Conservation (phyloP, 2,797 vertebrate species). For the Acipenser oxyrinchus region DNA sequence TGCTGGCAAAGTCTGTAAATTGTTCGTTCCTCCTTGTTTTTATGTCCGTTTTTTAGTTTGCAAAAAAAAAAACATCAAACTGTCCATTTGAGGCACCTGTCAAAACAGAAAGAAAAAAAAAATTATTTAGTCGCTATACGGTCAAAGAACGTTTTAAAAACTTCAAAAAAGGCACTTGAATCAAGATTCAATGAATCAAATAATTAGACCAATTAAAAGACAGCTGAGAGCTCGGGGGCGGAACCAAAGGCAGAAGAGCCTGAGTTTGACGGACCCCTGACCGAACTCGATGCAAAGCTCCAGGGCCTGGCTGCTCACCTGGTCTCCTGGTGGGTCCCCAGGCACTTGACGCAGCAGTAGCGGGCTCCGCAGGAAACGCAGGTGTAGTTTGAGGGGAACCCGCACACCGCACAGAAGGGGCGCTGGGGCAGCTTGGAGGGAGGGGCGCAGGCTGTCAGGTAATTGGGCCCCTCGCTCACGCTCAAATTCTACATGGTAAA, state of each 20-base stretch:
- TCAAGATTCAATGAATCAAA: background rate
- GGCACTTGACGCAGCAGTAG: slow-evolving; percentile 68
- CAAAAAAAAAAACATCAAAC: slow-evolving; percentile 31
- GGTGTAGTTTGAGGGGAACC: slow-evolving; percentile 73
- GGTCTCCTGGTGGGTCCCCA: slow-evolving; percentile 71
- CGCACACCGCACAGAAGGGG: slow-evolving; percentile 74
- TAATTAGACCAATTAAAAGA: background rate
- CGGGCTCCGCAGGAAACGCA: slow-evolving; percentile 73
- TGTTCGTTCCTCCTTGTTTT: too few species aligned
- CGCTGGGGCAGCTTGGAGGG: slow-evolving; percentile 66
- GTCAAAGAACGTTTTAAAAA: too few species aligned
- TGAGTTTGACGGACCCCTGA: background rate
- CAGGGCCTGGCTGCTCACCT: slow-evolving; percentile 40
- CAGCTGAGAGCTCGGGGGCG: background rate
- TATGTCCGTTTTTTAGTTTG: too few species aligned
- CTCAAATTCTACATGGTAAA: slow-evolving; percentile 61
- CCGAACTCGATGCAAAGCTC: too few species aligned
- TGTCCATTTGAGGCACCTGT: slow-evolving; percentile 53
- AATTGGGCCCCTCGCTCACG: slow-evolving; percentile 67
- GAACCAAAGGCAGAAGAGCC: too few species aligned
- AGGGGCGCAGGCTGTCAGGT: slow-evolving; percentile 59
- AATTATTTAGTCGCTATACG: background rate
- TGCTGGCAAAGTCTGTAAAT: too few species aligned
- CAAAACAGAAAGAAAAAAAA: slow-evolving; percentile 3
- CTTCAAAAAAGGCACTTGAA: slow-evolving; percentile 36